These are phyloP conservation scores for Pachypsylla venusta DNA, from an alignment of 1,140 invertebrate genomes.

Conservation along the genomic window DNA sequence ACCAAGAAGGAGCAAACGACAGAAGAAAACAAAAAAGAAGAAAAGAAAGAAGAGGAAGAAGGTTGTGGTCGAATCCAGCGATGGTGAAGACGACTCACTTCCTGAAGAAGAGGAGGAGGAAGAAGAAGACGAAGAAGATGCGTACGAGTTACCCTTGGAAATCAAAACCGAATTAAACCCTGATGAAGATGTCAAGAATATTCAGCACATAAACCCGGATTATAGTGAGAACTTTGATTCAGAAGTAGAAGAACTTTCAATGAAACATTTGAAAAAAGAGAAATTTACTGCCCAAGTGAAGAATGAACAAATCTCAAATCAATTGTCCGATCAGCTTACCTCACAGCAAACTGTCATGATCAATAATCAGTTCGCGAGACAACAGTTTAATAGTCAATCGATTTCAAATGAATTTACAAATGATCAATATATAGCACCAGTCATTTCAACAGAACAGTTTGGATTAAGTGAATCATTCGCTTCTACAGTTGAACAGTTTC, in stretches of 20 bases:
- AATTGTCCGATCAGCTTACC: too few species aligned
- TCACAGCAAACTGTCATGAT: too few species aligned
- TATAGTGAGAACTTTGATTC: slow-evolving; percentile 5
- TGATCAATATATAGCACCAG: too few species aligned
- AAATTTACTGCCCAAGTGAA: not conserved
- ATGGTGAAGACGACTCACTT: not conserved
- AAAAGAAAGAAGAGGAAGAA: not conserved
- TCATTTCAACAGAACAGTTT: too few species aligned
- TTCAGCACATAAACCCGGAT: not conserved
- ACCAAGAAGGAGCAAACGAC: not conserved
- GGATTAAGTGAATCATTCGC: too few species aligned
- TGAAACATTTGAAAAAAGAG: not conserved
- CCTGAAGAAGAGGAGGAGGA: not conserved
- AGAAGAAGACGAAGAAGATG: not conserved
- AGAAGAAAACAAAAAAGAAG: slow-evolving; percentile 1
- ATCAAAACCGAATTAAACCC: not conserved
- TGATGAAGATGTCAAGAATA: not conserved
- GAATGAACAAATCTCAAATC: not conserved
- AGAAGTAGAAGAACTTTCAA: not conserved
- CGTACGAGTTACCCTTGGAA: not conserved
- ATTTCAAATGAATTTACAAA: too few species aligned
- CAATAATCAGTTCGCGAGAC: too few species aligned
- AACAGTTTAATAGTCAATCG: too few species aligned
- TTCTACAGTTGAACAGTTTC: too few species aligned
- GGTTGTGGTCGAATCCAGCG: not conserved